Conservation (phyloP, 2,888 invertebrate species). For the Oligia fasciuncula region DNA sequence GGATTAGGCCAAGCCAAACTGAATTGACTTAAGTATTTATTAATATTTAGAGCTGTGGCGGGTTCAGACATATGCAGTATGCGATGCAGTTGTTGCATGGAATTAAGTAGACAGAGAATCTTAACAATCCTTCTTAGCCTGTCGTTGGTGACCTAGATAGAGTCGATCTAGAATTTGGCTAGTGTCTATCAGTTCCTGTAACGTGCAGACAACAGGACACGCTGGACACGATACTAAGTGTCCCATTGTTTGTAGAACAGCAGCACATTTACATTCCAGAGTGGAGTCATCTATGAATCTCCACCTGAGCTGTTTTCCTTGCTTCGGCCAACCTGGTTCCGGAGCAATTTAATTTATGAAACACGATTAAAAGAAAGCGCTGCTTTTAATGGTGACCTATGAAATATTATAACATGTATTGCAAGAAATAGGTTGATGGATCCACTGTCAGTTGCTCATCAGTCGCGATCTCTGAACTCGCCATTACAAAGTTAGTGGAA, state of each 20-base stretch:
- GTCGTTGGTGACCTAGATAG: no score
- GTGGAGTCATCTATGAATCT: not conserved
- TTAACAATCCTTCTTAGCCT: no score
- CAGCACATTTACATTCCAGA: not conserved
- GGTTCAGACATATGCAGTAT: conserved; percentile 31
- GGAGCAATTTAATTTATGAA: not conserved
- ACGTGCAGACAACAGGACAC: not conserved
- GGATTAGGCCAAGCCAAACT: conserved; percentile 82
- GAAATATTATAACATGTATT: not conserved
- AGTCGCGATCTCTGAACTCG: conserved; percentile 40
- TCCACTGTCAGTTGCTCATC: not conserved
- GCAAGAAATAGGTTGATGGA: conserved; percentile 1
- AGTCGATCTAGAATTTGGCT: not conserved
- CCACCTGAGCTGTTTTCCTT: not conserved
- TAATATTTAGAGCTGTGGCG: conserved; percentile 51
- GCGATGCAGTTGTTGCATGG: not conserved
- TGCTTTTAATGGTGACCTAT: not conserved
- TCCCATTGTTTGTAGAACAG: not conserved
- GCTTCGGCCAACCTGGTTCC: not conserved
- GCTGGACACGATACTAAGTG: not conserved
- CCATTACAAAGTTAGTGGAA: conserved; percentile 61
- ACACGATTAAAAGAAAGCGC: no score
- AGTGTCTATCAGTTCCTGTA: not conserved
- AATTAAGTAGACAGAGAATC: not conserved
- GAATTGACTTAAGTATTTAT: conserved; percentile 74